Evolutionary conservation across 2,888 invertebrate species (phyloP), one percentile per base, ranked within the genome.

Genomic region (Aspidiotus destructor): DNA sequence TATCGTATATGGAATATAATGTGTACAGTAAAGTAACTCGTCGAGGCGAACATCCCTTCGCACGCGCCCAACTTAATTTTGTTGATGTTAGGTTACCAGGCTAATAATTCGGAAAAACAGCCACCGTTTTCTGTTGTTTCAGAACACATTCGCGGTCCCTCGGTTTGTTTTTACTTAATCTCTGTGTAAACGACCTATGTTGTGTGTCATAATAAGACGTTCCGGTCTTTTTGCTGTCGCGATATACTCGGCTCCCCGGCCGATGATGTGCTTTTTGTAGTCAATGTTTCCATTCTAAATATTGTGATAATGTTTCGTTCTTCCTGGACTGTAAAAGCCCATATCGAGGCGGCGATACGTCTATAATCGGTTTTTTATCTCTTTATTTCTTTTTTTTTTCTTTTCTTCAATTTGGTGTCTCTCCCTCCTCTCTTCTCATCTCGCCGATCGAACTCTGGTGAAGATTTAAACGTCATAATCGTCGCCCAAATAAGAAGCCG

Each of bases 151-250:
- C 65, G 44, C 58, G 10, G 10, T 15, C 40, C 63, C 65, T 58
- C 57, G 60, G 65, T 65, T 65, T 65, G 65, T 65, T 65, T 65
- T 65, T 65, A 65, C 65, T 65, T 65, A 65, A 65, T 65, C 65
- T 65, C 58, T 65, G 65, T 65, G 65, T 65, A 65, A 65, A 65
- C 65, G 65, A 65, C 57, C 65, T 48, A 58, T 65, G 65, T 65
- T 65, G 65, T 65, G 65, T 65, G 65, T 65, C 65, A 65, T 60
- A 65, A 65, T 65, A 65, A 65, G 65, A 65, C 60, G 65, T 65
- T 65, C 65, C 48, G 28, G 28, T 28, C 65, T 65, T 65, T 65
- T 65, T 58, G 58, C 40, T 58, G 54, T 41, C 44, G 17, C 15
- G 58, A 65, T 44, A 28, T 28, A 40, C 64, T 55, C 64, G 64